A percentile compares a stretch with the other conserved stretches of the same genome.
These are phyloP conservation scores for Spilogale gracilis DNA, from an alignment of 2,113 vertebrate species.

Conservation along the genomic window DNA sequence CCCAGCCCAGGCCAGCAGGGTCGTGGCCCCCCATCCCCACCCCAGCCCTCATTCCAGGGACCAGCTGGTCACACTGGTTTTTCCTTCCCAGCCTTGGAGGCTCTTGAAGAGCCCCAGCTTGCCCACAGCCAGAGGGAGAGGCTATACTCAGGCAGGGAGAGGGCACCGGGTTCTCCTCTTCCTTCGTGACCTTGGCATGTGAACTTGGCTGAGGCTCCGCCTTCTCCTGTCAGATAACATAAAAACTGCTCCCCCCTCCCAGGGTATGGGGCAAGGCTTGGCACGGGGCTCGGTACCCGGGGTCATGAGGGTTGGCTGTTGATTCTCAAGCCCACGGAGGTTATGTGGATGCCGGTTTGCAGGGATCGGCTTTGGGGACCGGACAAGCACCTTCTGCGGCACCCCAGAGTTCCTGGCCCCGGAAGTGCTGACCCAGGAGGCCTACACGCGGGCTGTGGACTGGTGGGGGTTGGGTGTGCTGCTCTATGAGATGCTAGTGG, in stretches of 20 bases:
- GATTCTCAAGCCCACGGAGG: neutral
- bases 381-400: conserved; percentile 97
- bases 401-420: conserved; percentile 98
- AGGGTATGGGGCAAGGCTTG: neutral
- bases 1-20: neutral
- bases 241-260: accelerated
- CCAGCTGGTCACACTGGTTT: neutral
- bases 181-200: neutral
- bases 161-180: neutral
- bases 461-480: conserved; percentile 99
- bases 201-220: neutral
- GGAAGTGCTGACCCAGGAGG: conserved; percentile 95
- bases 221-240: neutral
- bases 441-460: conserved; percentile 96
- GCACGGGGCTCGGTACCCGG: neutral
- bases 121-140: neutral
- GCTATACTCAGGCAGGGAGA: neutral
- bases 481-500: conserved; percentile 98
- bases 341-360: neutral
- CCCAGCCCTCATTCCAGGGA: neutral
- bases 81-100: neutral
- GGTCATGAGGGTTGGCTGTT: neutral
- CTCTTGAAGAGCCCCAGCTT: neutral
- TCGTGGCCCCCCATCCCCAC: neutral
- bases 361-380: conserved; percentile 97